Evolutionary conservation across 2,797 vertebrate genomes (phyloP), one percentile per base, ranked within the genome.

Genomic region (Crax fasciolata): DNA sequence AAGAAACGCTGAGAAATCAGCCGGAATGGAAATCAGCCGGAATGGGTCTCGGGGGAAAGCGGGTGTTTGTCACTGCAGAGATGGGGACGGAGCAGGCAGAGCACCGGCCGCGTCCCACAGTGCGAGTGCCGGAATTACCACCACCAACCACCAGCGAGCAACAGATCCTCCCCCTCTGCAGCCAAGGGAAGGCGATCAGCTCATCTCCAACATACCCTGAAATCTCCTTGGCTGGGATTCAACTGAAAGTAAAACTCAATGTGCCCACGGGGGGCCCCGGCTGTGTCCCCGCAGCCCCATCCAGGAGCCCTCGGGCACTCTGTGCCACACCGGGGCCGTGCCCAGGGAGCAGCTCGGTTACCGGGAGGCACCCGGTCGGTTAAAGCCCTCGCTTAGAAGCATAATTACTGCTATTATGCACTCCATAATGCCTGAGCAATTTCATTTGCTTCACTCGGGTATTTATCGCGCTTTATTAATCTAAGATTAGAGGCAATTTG

Each of bases 401-500:
- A 85, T 76, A 88, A 95, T 94, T 94, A 76, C 91, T 6, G 35
- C 85, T 78, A 73, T 92, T 91, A 78, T 30, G 92, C 27, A 66
- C 87, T 84, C 81, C 85, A 91, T 67, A 90, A 93, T 28, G 93
- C 80, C 94, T 66, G 89, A 88, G 89, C 38, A 74, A 74, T 85
- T 88, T 55, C 44, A 14, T 96, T 95, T 84, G 57, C 87, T 61
- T 46, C 0, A 0, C 74, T 59, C 9, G 0, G 52, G 88, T 91
- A 90, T 93, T 95, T 96, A 90, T 68, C 82, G 80, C 77, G 3
- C 83, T 88, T 94, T 84, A 94, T 81, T 91, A 96, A 94, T 52
- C 89, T 73, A 90, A 90, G 89, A 93, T 91, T 81, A 90, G 89
- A 82, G 73, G 49, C 71, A 87, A 90, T 93, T 95, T 94, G 89